Base-by-base conservation (phyloP, 2,113 vertebrate genomes). In the Amphiprion ocellaris region DNA sequence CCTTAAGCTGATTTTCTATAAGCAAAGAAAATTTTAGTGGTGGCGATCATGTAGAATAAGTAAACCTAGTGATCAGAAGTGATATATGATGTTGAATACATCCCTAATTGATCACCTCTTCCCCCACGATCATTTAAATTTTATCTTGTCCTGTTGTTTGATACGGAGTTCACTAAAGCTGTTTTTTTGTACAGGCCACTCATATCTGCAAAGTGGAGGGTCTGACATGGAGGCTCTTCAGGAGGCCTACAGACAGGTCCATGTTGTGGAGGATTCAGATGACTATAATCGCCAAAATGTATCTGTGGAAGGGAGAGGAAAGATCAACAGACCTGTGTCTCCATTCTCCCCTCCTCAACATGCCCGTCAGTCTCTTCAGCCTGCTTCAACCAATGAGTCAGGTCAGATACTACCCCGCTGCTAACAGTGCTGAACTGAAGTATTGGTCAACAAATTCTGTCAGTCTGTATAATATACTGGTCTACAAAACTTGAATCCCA, bases 141-240 rank as follows among this genome's bases (percentile, higher is more conserved):
- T 44, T 2, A 44, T 44, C 41, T 3, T 44, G 41, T 4, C 7
- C 33, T 44, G 11, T 44, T 14, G 11, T 44, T 44, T 14, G 14
- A 15, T 4, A 44, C 41, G 14, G 41, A 44, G 2, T 15, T 15
- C 4, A 44, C 41, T 4, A 14, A 44, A 44, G 17, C 16, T 50
- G 1, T 5, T n/a, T 28, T 67, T 9, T 2, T 73, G 4, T 58
- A 82, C 92, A 90, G 53, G 90, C 75, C 87, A 81, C 53, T 92
- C 92, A 4, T 91, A 79, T 44, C 93, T 89, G 52, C 96, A 96
- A 77, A 96, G 93, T 24, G 92, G 84, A n/a, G 92, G 54, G 12
- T 96, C 96, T 76, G 97, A 99, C 26, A 84, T 95, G 1, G 97
- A 98, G 87, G 96, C 95, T 0, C 85, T 99, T 0, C 97, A 96